Conservation (phyloP, 1,140 invertebrate genomes). For the Belonocnema kinseyi region DNA sequence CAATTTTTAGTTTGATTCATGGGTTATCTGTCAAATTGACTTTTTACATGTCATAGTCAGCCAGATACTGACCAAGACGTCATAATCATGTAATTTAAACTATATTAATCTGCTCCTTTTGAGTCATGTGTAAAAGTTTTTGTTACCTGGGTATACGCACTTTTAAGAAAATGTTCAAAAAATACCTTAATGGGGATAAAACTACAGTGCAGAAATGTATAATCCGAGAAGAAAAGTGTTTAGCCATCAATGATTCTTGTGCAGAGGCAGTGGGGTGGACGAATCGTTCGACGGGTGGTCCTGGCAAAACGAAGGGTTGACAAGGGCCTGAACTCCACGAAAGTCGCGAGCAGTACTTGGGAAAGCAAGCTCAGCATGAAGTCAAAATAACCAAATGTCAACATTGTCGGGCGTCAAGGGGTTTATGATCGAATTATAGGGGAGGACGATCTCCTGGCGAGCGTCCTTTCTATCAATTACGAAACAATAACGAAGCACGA, state of each 20-base stretch:
- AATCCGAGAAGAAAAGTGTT: slow-evolving; percentile 22
- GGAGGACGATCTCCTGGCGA: slow-evolving; percentile 54
- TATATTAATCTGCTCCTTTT: too few relatives aligned
- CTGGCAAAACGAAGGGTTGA: slow-evolving; percentile 38
- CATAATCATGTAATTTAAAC: too few relatives aligned
- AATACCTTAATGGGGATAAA: too few relatives aligned
- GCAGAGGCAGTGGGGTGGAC: slow-evolving; percentile 19
- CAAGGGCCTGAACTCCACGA: slow-evolving; percentile 16
- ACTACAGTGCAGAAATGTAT: background rate
- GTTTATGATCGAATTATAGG: slow-evolving; percentile 71
- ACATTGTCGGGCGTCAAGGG: slow-evolving; percentile 66
- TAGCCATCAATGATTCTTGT: slow-evolving; percentile 16
- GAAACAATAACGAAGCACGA: slow-evolving; percentile 52
- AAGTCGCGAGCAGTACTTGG: slow-evolving; percentile 44
- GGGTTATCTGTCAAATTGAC: too few relatives aligned
- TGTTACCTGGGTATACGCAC: too few relatives aligned
- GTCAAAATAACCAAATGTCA: slow-evolving; percentile 71
- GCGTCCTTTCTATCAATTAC: slow-evolving; percentile 61
- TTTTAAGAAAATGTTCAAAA: too few relatives aligned
- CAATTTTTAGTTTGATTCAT: too few relatives aligned
- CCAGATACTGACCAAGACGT: too few relatives aligned
- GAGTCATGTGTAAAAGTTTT: too few relatives aligned
- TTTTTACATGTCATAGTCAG: too few relatives aligned
- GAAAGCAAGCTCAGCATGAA: slow-evolving; percentile 60
- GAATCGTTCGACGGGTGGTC: slow-evolving; percentile 57